Conservation (phyloP, 2,113 vertebrate species). For the Microcebus murinus region DNA sequence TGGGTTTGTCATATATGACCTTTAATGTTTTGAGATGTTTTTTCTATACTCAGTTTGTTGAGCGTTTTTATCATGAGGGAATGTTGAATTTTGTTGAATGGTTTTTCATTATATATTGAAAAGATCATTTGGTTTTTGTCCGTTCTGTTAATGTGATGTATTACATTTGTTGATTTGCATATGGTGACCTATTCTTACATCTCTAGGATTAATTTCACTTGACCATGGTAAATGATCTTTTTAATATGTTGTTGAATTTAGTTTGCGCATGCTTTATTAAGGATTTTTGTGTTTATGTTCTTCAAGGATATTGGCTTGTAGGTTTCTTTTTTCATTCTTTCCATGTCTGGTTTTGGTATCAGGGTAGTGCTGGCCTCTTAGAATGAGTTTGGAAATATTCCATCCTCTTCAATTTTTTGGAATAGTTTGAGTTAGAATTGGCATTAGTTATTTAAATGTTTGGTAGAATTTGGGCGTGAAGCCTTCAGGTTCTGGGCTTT, state of each 20-base stretch:
- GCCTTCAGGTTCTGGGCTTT: background rate
- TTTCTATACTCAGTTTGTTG: no score
- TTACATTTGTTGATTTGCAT: no score
- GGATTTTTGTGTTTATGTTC: background rate
- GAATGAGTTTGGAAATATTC: background rate
- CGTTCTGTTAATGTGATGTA: no score
- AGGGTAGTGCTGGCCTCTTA: background rate
- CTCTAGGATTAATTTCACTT: no score
- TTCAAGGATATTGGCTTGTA: background rate
- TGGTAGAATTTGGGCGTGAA: background rate
- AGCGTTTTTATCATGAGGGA: no score
- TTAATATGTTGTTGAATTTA: background rate
- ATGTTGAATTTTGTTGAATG: no score
- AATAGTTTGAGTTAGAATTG: background rate
- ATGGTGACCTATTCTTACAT: no score
- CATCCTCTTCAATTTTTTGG: background rate
- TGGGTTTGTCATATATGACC: no score
- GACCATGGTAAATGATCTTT: background rate
- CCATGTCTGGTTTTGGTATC: background rate
- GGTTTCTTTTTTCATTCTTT: background rate
- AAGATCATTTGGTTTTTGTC: no score
- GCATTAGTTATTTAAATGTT: background rate
- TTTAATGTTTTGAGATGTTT: no score
- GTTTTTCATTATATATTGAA: no score
- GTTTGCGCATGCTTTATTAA: background rate